phyloP scores from a whole-genome alignment of 2,888 invertebrate species.

The Panzeria rudis region DNA sequence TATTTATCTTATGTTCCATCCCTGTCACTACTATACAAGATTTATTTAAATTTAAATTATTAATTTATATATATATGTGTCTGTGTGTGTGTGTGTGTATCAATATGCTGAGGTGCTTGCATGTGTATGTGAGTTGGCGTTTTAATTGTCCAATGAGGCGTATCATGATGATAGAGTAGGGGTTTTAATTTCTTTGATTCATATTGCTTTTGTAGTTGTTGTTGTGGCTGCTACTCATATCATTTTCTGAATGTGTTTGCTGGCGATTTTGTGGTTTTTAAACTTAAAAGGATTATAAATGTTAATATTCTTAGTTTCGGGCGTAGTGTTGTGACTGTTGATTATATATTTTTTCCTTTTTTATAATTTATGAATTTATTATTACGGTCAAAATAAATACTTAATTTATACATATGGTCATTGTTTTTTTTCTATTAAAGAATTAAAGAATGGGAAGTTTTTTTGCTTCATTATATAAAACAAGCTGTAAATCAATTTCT shows the following conservation, averaged over 20 bases:
- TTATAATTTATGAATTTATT: conserved; percentile 32
- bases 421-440: not conserved
- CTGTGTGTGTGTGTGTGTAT: not conserved
- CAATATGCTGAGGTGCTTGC: conserved; percentile 15
- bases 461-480: no score
- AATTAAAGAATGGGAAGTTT: not conserved
- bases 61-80: not conserved
- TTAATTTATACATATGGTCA: not conserved
- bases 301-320: conserved; percentile 38
- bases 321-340: conserved; percentile 41
- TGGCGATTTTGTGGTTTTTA: conserved; percentile 16
- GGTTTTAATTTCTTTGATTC: conserved; percentile 41
- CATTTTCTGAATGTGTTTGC: conserved; percentile 4
- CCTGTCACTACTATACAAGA: not conserved
- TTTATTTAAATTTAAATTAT: conserved; percentile 19
- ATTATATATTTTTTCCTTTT: not conserved
- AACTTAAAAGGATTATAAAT: conserved; percentile 54
- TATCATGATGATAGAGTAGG: conserved; percentile 72
- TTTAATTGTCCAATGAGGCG: conserved; percentile 77
- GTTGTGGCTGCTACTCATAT: not conserved
- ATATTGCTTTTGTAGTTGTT: not conserved
- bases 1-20: not conserved
- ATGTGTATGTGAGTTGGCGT: conserved; percentile 57
- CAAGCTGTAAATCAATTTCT: no score
- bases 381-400: conserved; percentile 7